phyloP scores from a whole-genome alignment of 2,888 invertebrate genomes.

The Cryptophagus acutangulus region DNA sequence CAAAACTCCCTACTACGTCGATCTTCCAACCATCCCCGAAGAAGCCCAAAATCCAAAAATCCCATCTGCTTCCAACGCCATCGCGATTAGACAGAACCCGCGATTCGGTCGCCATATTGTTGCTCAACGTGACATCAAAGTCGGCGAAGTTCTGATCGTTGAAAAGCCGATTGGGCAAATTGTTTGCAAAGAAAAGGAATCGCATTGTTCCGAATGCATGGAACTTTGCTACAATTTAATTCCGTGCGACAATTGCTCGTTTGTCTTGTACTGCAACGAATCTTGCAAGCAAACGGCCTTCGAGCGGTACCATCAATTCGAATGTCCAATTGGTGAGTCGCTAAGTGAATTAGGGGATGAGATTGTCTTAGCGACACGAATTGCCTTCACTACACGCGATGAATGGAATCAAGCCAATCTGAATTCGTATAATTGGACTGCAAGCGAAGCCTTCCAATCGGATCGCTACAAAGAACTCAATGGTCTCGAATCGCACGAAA shows the following conservation, averaged over 20 bases:
- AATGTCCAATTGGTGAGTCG: slow-evolving; percentile 66
- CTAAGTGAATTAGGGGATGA: slow-evolving; percentile 56
- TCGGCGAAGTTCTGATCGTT: slow-evolving; percentile 71
- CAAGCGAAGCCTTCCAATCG: slow-evolving; percentile 37
- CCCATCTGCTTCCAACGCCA: slow-evolving; percentile 57
- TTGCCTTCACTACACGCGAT: slow-evolving; percentile 51
- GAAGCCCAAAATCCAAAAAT: slow-evolving; percentile 30
- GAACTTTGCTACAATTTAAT: slow-evolving; percentile 55
- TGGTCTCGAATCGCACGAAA: slow-evolving; percentile 63
- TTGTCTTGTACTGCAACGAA: slow-evolving; percentile 63
- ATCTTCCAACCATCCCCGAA: slow-evolving; percentile 26
- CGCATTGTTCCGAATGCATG: slow-evolving; percentile 67
- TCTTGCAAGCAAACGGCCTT: slow-evolving; percentile 61
- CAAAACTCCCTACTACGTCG: slow-evolving; percentile 17
- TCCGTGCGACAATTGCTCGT: slow-evolving; percentile 61
- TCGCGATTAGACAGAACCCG: slow-evolving; percentile 55
- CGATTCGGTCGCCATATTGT: slow-evolving; percentile 67
- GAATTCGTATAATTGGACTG: no score
- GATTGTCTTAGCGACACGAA: slow-evolving; percentile 64
- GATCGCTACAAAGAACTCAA: slow-evolving; percentile 58
- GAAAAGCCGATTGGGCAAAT: slow-evolving; percentile 70
- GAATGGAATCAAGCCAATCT: no score
- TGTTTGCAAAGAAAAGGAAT: slow-evolving; percentile 53
- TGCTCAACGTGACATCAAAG: slow-evolving; percentile 60
- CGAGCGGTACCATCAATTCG: slow-evolving; percentile 66